Base-by-base conservation (phyloP, 2,888 invertebrate genomes). In the Agonopterix heracliana region DNA sequence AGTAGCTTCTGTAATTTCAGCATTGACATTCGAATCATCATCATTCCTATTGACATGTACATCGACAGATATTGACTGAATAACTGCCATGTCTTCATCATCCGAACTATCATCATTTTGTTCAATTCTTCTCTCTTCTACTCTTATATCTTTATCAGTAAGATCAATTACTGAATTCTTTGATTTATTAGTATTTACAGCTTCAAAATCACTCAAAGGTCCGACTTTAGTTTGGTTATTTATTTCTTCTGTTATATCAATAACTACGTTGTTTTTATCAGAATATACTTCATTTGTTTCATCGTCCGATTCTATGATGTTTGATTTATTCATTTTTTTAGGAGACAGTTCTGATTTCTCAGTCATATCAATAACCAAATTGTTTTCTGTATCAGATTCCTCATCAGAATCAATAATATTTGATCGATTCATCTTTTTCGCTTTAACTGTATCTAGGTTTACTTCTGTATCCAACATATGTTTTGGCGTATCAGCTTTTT, bases 21-120 rank as follows among this genome's bases (percentile, higher is more conserved):
- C 38, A 38, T 38, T 38, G n/a, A 9, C 10, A 38, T 38, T 38
- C 38, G 12, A 1, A 41, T 38, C 38, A 38, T 38, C 40, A 46
- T 34, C 44, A 42, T 47, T 57, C 41, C 46, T 12, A 36, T 14
- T 54, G 48, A 9, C 4, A 44, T 40, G 61, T 40, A 64, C 50
- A 60, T 68, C 64, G 47, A 61, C 64, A 43, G 49, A 51, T 9
- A 68, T 54, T 8, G 62, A 54, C 46, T 65, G 53, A 54, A 57
- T 65, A 1, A 66, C 49, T 34, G 49, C 14, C 47, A 51, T 53
- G 41, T 55, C 56, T 51, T 72, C 66, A 9, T 66, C 67, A 48
- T 69, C 68, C 17, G 71, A 69, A 60, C 66, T 66, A 42, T 70
- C 38, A 38, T 10, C 4, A 14, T 26, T 26, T 26, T 13, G 5